phyloP scores from a whole-genome alignment of 2,113 vertebrate species.

The Carollia perspicillata region DNA sequence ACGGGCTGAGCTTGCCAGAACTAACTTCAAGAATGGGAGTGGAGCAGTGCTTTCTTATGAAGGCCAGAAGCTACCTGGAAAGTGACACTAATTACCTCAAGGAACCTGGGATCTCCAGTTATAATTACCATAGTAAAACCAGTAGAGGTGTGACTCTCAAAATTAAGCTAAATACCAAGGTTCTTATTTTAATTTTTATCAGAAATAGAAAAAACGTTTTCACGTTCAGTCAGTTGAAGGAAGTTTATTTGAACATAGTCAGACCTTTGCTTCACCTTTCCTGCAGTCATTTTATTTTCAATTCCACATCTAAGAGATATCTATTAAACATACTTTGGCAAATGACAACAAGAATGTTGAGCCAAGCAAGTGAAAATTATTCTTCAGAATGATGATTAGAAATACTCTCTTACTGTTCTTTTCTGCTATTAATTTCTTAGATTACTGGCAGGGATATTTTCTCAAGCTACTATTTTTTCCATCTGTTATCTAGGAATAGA shows the following conservation, averaged over 20 bases:
- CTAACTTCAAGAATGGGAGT: neutral
- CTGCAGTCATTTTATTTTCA: neutral
- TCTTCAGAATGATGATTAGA: neutral
- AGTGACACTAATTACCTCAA: neutral
- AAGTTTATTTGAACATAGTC: neutral
- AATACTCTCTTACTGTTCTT: neutral
- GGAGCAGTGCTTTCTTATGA: neutral
- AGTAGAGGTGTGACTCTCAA: neutral
- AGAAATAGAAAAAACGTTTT: neutral
- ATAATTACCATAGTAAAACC: neutral
- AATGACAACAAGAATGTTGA: neutral
- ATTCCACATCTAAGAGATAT: neutral
- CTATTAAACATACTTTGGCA: neutral
- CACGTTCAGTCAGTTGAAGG: neutral
- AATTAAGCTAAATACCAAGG: neutral
- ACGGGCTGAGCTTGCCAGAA: neutral
- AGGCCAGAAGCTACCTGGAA: neutral
- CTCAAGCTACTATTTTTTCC: neutral
- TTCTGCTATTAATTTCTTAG: neutral
- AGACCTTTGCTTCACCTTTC: neutral
- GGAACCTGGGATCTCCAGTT: neutral
- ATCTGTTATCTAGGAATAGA: neutral
- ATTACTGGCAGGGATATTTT: neutral
- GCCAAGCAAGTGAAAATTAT: neutral
- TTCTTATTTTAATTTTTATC: neutral